Evolutionary conservation across 2,888 invertebrate genomes (phyloP).

Genomic region (Eurytoma californica): DNA sequence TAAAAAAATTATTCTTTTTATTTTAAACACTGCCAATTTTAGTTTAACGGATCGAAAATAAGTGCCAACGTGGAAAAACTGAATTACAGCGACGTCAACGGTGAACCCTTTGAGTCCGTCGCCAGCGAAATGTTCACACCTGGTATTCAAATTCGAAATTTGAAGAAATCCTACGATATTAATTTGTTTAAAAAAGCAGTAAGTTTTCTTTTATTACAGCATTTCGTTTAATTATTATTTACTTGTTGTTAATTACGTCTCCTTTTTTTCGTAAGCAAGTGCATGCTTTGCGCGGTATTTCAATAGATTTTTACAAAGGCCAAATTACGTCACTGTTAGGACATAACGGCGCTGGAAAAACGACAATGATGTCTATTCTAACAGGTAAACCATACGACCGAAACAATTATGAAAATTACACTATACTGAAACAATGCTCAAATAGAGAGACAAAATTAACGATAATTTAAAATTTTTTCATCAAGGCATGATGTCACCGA

Average conservation of each 20-base stretch:
- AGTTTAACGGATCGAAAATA: background rate
- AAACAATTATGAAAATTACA: no score
- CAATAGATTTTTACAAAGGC: constrained; percentile 82
- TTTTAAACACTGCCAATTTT: background rate
- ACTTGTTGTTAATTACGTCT: no score
- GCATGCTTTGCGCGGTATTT: constrained; percentile 61
- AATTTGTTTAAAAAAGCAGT: constrained; percentile 64
- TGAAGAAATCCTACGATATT: constrained; percentile 72
- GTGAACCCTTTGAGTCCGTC: constrained; percentile 70
- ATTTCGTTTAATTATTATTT: background rate
- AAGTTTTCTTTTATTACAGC: constrained; percentile 33
- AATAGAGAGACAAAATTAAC: background rate
- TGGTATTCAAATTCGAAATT: constrained; percentile 77
- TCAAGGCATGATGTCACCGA: constrained; percentile 79
- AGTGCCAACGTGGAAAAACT: constrained; percentile 47
- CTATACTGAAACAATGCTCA: no score
- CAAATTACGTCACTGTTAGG: constrained; percentile 90
- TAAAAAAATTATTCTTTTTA: background rate
- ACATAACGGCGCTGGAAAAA: constrained; percentile 93
- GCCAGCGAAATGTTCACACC: constrained; percentile 63
- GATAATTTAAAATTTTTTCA: background rate
- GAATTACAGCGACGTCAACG: constrained; percentile 61
- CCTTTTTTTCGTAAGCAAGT: constrained; percentile 59
- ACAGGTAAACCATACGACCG: constrained; percentile 76
- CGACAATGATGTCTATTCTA: constrained; percentile 93